Conservation (phyloP, 2,888 invertebrate species). For the Pseudococcus viburni region DNA sequence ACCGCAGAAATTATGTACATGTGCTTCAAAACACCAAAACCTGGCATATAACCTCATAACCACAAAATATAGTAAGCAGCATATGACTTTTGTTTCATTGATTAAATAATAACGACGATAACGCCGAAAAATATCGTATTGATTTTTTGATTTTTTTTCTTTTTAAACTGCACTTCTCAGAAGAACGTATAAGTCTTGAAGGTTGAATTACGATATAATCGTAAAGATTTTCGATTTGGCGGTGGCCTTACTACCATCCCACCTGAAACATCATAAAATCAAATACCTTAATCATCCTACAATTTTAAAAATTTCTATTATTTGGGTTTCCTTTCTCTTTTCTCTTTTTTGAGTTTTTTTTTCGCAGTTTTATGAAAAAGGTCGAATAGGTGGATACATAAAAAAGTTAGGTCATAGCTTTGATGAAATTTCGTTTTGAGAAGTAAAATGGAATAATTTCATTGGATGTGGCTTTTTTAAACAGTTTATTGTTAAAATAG, state of each 20-base stretch:
- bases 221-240: constrained; percentile 14
- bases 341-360: neutral
- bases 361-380: too few species aligned
- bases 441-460: too few species aligned
- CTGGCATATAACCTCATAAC: neutral
- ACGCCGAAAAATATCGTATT: neutral
- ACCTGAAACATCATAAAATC: constrained; percentile 8
- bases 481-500: too few species aligned
- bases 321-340: neutral
- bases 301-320: neutral
- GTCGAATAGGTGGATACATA: too few species aligned
- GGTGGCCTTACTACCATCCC: constrained; percentile 25
- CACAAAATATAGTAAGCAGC: neutral
- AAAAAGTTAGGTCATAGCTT: too few species aligned
- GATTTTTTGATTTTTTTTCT: neutral
- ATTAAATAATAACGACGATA: neutral
- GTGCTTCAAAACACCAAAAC: constrained; percentile 18
- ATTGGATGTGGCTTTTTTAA: too few species aligned
- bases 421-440: too few species aligned
- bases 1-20: constrained; percentile 36
- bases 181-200: constrained; percentile 25
- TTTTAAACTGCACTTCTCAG: neutral
- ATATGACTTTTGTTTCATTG: neutral
- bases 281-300: neutral
- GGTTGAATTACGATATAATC: constrained; percentile 11